Evolutionary conservation across 2,797 vertebrate species (phyloP).

Genomic region (Enteromius trimaculatus): DNA sequence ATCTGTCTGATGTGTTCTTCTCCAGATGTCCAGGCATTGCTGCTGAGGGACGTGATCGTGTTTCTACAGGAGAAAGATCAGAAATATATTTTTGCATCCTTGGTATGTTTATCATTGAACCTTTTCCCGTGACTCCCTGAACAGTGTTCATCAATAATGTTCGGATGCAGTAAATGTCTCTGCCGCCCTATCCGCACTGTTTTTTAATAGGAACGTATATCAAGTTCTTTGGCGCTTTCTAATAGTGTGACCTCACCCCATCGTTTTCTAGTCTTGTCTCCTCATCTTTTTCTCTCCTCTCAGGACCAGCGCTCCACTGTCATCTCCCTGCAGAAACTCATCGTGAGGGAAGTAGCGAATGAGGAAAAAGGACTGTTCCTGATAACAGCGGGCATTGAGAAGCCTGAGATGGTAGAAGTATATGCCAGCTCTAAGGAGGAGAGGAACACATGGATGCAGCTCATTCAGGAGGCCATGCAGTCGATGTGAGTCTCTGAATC

Average conservation of each 20-base stretch:
- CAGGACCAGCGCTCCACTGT: slow-evolving; percentile 94
- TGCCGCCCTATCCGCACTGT: background rate
- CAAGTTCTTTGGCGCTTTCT: background rate
- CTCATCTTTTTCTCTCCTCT: background rate
- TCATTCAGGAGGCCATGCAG: slow-evolving; percentile 87
- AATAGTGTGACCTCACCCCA: background rate
- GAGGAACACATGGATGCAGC: slow-evolving; percentile 88
- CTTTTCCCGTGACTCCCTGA: background rate
- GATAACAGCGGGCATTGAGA: slow-evolving; percentile 85
- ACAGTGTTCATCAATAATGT: slow-evolving; percentile 4
- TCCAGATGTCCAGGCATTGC: slow-evolving; percentile 89
- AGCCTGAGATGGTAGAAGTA: slow-evolving; percentile 93
- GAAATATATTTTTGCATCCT: slow-evolving; percentile 88
- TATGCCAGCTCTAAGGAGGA: slow-evolving; percentile 89
- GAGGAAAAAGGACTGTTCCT: slow-evolving; percentile 92
- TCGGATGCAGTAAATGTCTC: slow-evolving; percentile 12
- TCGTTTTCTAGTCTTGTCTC: background rate
- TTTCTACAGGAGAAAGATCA: slow-evolving; percentile 97
- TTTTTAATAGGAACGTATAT: slow-evolving; percentile 1
- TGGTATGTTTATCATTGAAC: slow-evolving; percentile 77
- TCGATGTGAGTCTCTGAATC: slow-evolving; percentile 78
- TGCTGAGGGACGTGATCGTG: slow-evolving; percentile 87
- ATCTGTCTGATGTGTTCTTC: slow-evolving; percentile 6
- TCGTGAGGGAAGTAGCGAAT: slow-evolving; percentile 90
- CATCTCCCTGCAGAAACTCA: slow-evolving; percentile 91